Evolutionary conservation across 2,113 vertebrate species (phyloP).

Genomic region (Todiramphus saurophagus): DNA sequence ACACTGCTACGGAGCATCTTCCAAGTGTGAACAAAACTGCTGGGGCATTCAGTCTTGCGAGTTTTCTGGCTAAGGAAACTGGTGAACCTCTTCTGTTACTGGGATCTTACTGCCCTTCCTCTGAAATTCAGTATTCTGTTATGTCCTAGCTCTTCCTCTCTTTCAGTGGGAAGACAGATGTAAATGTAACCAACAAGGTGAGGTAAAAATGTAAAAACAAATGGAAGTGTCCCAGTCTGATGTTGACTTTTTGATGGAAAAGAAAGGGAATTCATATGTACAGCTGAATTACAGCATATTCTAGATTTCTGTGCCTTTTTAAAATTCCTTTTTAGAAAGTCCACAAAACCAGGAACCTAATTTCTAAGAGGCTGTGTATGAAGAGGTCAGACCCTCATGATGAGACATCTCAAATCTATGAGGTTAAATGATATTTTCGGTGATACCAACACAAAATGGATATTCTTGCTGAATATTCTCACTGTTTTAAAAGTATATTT

Average conservation of each 20-base stretch:
- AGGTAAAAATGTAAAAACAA: neutral
- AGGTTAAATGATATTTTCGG: neutral
- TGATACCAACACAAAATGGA: neutral
- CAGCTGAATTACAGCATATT: neutral
- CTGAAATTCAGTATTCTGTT: neutral
- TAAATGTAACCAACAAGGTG: accelerated
- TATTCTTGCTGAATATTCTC: too few relatives aligned
- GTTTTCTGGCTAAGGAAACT: neutral
- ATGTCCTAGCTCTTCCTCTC: neutral
- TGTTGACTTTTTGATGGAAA: neutral
- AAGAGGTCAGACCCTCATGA: neutral
- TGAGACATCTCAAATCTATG: neutral
- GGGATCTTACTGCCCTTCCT: too few relatives aligned
- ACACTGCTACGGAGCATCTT: neutral
- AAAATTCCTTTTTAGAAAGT: neutral
- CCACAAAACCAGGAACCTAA: neutral
- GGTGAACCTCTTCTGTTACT: too few relatives aligned
- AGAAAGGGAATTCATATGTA: neutral
- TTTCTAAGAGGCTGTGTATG: neutral
- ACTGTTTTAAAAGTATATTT: too few relatives aligned
- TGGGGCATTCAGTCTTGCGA: accelerated
- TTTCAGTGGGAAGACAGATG: neutral
- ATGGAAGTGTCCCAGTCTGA: neutral
- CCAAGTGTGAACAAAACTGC: neutral
- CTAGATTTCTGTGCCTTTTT: neutral